Evolutionary conservation across 2,888 invertebrate genomes (phyloP), one percentile per base, ranked within the genome.

Genomic region (Melipona bicolor): DNA sequence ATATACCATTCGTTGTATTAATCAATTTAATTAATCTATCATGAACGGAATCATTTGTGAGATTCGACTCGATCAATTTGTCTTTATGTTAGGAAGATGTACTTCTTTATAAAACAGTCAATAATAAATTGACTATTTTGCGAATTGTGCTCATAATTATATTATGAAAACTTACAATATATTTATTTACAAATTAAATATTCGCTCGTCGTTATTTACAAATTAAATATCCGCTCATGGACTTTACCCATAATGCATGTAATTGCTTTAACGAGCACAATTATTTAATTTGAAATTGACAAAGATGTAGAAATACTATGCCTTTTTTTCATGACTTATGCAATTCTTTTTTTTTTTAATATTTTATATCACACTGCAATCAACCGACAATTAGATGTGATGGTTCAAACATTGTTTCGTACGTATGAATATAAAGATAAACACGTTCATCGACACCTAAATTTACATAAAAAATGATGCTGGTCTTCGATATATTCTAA

Each of bases 221-320:
- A 84, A 81, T 81, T 69, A 85, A 77, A 77, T 61, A 71, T 67
- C 61, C 61, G 13, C 17, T 36, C 43, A 24, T 17, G 78, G 84
- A 88, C 88, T 88, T 88, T 88, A 88, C 88, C 75, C 56, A 64
- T 84, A 88, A 86, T 80, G 74, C 73, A 72, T 74, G 73, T 73
- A 72, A 74, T 77, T 77, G 71, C 62, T 84, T 71, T 32, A 73
- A 74, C 67, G 77, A 80, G 84, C 80, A 84, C 27, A 84, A 77
- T 64, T 67, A 59, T 64, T 74, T 67, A 67, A 4, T 70, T 69
- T 56, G 43, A 75, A 67, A 79, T 68, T 73, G 81, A 81, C 77
- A 70, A 56, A 50, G 72, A 73, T 24, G 32, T 84, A 70, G 70
- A 84, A 65, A 75, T 74, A 65, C 70, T 70, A 56, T 73, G 43